phyloP scores from a whole-genome alignment of 2,113 vertebrate genomes.

The Ochotona princeps region DNA sequence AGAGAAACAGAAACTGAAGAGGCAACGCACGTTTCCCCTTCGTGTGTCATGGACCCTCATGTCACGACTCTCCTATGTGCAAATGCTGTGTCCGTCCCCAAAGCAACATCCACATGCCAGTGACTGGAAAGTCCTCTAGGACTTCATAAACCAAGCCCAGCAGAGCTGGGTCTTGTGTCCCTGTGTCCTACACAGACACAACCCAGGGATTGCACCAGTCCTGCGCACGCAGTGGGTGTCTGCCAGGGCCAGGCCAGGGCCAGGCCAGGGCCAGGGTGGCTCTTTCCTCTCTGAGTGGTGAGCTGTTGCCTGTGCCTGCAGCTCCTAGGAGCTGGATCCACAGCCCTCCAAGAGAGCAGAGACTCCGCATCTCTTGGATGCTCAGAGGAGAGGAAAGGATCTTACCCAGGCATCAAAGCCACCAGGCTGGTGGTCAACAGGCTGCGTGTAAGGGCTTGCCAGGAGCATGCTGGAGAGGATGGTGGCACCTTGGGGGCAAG shows the following conservation, averaged over 20 bases:
- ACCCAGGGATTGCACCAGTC: not conserved
- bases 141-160: not conserved
- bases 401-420: not conserved
- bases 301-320: not conserved
- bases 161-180: not conserved
- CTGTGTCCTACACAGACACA: not conserved
- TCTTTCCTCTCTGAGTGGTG: too few relatives aligned
- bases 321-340: conserved; percentile 18
- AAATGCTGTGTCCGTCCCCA: not conserved
- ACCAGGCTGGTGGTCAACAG: too few relatives aligned
- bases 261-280: too few relatives aligned
- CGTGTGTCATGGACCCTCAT: too few relatives aligned
- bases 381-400: not conserved
- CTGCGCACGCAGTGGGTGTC: not conserved
- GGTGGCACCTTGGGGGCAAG: not conserved
- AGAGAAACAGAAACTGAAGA: not conserved
- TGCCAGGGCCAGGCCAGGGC: too few relatives aligned
- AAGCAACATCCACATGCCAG: not conserved
- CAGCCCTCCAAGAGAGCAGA: too few relatives aligned
- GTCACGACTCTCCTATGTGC: not conserved
- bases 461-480: not conserved
- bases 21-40: not conserved
- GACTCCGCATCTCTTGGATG: too few relatives aligned
- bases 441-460: not conserved
- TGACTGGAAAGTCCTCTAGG: not conserved